These are phyloP conservation scores for Pangasius mekongensis DNA, from an alignment of 2,797 vertebrate species.

Conservation along the genomic window DNA sequence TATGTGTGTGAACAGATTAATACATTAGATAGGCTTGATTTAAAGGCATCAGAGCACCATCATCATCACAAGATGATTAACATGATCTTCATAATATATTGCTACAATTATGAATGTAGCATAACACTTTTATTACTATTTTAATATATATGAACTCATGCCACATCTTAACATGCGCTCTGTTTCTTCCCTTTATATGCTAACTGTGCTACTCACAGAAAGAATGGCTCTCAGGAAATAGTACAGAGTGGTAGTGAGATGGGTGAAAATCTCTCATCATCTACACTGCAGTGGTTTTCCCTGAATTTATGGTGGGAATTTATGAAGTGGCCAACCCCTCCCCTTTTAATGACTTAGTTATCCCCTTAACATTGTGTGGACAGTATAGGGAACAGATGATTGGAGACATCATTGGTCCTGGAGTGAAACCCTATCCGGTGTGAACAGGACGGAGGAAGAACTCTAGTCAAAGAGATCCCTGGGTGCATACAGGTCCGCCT, in stretches of 20 bases:
- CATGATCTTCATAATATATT: neutral
- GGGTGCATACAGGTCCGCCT: slow-evolving; percentile 87
- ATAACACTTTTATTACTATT: slow-evolving; percentile 5
- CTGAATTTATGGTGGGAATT: slow-evolving; percentile 12
- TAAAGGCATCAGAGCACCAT: neutral
- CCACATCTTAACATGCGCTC: neutral
- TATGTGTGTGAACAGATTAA: neutral
- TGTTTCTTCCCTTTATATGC: neutral
- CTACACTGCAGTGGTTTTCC: slow-evolving; percentile 17
- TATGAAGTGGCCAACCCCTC: slow-evolving; percentile 23
- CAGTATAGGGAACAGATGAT: slow-evolving; percentile 31
- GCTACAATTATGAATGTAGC: neutral
- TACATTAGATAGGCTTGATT: neutral
- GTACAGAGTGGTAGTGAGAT: slow-evolving; percentile 43
- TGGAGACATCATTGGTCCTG: slow-evolving; percentile 44
- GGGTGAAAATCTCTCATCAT: slow-evolving; percentile 46
- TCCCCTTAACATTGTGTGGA: slow-evolving; percentile 30
- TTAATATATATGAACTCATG: neutral
- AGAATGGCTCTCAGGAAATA: neutral
- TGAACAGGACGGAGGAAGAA: slow-evolving; percentile 47
- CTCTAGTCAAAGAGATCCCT: slow-evolving; percentile 87
- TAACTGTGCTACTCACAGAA: slow-evolving; percentile 4
- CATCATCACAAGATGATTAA: neutral
- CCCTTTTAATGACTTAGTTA: slow-evolving; percentile 30
- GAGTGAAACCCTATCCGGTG: slow-evolving; percentile 49